Evolutionary conservation across 2,888 invertebrate genomes (phyloP).

Genomic region (Cistogaster globosa): DNA sequence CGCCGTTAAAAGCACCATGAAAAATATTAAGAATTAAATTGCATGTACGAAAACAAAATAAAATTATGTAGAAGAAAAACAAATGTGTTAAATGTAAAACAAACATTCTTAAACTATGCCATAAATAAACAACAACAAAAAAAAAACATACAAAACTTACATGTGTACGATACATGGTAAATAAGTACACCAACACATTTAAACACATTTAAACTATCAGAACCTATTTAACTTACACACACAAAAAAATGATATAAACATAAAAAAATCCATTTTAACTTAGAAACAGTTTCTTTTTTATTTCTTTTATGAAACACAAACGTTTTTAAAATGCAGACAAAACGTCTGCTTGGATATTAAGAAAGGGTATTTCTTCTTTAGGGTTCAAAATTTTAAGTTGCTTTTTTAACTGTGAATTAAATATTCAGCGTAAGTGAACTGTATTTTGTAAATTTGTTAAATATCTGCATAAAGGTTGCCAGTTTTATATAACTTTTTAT

Average conservation of each 20-base stretch:
- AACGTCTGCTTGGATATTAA: constrained; percentile 21
- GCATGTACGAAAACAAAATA: not conserved
- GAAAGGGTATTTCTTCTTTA: not conserved
- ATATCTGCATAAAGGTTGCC: no score
- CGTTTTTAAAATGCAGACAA: constrained; percentile 40
- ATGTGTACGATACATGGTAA: not conserved
- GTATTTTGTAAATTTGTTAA: no score
- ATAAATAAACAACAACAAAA: constrained; percentile 2
- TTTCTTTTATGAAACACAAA: not conserved
- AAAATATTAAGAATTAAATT: constrained; percentile 1
- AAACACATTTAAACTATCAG: not conserved
- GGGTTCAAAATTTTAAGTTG: not conserved
- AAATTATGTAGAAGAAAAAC: not conserved
- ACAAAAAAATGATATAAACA: not conserved
- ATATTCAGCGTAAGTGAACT: no score
- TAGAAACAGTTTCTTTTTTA: constrained; percentile 23
- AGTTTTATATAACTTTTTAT: no score
- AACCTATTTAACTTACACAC: not conserved
- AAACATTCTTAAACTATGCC: constrained; percentile 19
- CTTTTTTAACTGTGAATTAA: no score
- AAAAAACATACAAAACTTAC: not conserved
- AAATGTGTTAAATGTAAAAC: constrained; percentile 11
- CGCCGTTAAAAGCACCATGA: not conserved
- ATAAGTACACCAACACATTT: not conserved
- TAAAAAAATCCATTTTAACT: constrained; percentile 29